These are phyloP conservation scores for Ochropleura plecta DNA, from an alignment of 2,888 invertebrate species.

Conservation along the genomic window DNA sequence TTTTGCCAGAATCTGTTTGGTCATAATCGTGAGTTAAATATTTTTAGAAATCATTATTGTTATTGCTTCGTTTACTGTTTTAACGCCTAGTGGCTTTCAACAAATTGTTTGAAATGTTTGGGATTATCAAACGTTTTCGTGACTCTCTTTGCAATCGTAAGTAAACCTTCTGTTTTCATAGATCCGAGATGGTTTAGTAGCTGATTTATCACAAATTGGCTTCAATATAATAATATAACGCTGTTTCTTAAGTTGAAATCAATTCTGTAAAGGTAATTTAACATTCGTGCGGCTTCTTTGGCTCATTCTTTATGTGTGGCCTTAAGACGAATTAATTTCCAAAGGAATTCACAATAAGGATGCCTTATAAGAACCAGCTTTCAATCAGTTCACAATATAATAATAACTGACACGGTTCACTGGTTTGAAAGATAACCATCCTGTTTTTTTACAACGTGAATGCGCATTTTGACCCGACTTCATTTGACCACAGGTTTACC, in stretches of 20 bases:
- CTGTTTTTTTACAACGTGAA: conserved; percentile 18
- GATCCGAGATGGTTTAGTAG: conserved; percentile 15
- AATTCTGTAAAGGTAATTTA: conserved; percentile 11
- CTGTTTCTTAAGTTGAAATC: not conserved
- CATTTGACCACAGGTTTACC: conserved; percentile 40
- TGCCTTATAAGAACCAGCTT: conserved; percentile 27
- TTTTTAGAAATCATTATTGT: conserved; percentile 43
- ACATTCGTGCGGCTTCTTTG: conserved; percentile 23
- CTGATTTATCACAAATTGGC: conserved; percentile 21
- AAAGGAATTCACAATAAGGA: conserved; percentile 3
- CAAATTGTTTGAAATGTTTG: conserved; percentile 28
- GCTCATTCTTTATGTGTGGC: not conserved
- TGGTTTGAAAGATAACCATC: conserved; percentile 30
- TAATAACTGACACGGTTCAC: conserved; percentile 27
- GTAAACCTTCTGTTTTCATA: conserved; percentile 12
- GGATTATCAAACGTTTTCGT: conserved; percentile 18
- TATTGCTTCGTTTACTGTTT: conserved; percentile 25
- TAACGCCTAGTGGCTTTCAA: conserved; percentile 22
- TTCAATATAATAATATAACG: not conserved
- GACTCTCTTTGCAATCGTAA: conserved; percentile 11
- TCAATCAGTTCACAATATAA: conserved; percentile 10
- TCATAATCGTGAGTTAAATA: conserved; percentile 42
- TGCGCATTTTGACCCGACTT: conserved; percentile 34
- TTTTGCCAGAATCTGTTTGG: conserved; percentile 36
- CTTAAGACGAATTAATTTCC: conserved; percentile 18